Conservation (phyloP, 2,797 vertebrate species). For the Siniperca obscura region DNA sequence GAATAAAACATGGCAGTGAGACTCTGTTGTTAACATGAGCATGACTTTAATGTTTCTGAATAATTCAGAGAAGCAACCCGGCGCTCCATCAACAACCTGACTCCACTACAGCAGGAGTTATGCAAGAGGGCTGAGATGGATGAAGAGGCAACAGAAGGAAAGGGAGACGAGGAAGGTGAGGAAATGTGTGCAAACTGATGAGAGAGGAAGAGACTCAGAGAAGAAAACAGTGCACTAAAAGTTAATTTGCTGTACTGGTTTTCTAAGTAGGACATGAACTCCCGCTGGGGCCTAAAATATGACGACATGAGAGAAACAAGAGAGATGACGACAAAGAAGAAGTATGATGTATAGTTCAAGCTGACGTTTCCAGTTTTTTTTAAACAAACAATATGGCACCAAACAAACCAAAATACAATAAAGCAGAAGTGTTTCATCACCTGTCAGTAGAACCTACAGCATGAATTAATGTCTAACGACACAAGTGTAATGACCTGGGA, state of each 20-base stretch:
- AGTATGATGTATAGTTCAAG: too few relatives aligned
- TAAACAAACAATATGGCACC: too few relatives aligned
- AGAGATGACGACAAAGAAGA: background rate
- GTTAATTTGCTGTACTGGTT: background rate
- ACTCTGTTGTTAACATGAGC: constrained; percentile 64
- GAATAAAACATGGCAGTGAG: constrained; percentile 69
- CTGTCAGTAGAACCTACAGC: too few relatives aligned
- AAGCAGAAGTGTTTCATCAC: too few relatives aligned
- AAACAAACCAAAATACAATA: too few relatives aligned
- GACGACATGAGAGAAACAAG: background rate
- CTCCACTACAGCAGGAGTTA: constrained; percentile 1
- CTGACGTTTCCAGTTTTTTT: too few relatives aligned
- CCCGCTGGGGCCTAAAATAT: background rate
- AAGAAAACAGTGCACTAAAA: background rate
- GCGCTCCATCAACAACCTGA: constrained; percentile 40
- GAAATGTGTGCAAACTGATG: background rate
- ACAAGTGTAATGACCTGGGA: background rate
- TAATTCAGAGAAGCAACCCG: constrained; percentile 59
- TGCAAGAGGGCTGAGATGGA: background rate
- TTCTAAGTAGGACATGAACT: background rate
- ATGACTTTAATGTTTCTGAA: constrained; percentile 71
- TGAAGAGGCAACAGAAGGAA: background rate
- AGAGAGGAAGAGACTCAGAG: background rate
- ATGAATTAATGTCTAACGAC: background rate
- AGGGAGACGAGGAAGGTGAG: background rate